phyloP scores from a whole-genome alignment of 2,888 invertebrate genomes.

The Brassicogethes aeneus region DNA sequence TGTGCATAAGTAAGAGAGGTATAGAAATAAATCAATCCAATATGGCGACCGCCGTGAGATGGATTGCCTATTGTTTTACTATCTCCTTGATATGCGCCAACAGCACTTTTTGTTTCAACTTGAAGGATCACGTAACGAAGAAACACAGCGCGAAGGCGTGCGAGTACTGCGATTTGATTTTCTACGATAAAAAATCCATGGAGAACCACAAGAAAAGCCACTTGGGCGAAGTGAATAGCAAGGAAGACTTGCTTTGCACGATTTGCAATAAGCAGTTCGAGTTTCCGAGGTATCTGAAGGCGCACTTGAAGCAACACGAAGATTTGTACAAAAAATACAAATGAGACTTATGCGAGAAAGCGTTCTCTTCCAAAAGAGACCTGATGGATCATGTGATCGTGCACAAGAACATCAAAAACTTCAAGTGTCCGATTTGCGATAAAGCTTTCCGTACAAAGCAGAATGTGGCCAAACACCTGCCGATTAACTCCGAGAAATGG shows the following conservation, averaged over 20 bases:
- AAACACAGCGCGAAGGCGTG: conserved; percentile 16
- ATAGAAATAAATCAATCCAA: no score
- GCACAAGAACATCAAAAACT: conserved; percentile 18
- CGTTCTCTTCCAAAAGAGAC: conserved; percentile 18
- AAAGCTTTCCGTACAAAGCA: conserved; percentile 21
- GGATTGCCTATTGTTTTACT: no score
- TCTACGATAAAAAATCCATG: conserved; percentile 19
- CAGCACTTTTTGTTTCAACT: conserved; percentile 18
- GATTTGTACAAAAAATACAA: conserved; percentile 19
- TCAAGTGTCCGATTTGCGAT: conserved; percentile 16
- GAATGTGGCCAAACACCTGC: conserved; percentile 19
- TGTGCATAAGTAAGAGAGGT: no score
- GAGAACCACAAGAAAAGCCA: conserved; percentile 19
- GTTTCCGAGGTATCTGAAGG: conserved; percentile 17
- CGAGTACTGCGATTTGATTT: conserved; percentile 17
- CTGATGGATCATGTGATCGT: conserved; percentile 18
- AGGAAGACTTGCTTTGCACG: conserved; percentile 14
- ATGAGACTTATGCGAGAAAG: conserved; percentile 17
- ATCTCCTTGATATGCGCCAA: no score
- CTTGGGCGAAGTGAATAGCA: conserved; percentile 10
- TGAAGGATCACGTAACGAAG: conserved; percentile 19
- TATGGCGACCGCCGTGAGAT: no score
- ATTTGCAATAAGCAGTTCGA: conserved; percentile 18
- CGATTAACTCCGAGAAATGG: conserved; percentile 18
- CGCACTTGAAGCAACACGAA: conserved; percentile 18